These are phyloP conservation scores for Verasper variegatus DNA, from an alignment of 2,113 vertebrate genomes.

Conservation along the genomic window DNA sequence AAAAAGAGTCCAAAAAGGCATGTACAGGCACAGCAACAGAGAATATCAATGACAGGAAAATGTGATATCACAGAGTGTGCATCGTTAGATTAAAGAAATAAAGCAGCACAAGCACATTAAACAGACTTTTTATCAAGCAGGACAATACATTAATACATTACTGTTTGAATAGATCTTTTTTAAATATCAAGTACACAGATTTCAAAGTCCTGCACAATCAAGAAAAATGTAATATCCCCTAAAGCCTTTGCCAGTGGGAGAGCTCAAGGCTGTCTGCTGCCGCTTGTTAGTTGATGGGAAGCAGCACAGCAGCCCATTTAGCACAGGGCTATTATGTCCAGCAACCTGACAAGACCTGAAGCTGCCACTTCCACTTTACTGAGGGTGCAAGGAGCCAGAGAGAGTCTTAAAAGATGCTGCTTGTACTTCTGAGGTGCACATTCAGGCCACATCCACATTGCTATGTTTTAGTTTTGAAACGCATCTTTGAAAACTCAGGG, in stretches of 20 bases:
- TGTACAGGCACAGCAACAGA: conserved; percentile 36
- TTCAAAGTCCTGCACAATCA: conserved; percentile 12
- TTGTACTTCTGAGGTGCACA: conserved; percentile 22
- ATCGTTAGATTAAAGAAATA: neutral
- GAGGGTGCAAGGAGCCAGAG: conserved; percentile 30
- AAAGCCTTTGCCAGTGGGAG: conserved; percentile 28
- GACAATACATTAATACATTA: neutral
- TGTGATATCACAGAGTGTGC: neutral
- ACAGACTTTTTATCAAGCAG: neutral
- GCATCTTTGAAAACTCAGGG: neutral
- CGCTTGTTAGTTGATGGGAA: conserved; percentile 33
- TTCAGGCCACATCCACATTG: neutral
- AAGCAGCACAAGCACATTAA: neutral
- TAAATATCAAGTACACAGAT: conserved; percentile 16
- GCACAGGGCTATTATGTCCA: conserved; percentile 41
- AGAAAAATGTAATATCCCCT: neutral
- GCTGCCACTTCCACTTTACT: conserved; percentile 36
- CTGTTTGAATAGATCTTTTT: neutral
- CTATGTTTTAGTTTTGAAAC: neutral
- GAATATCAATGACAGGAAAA: conserved; percentile 49
- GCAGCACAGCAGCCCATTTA: conserved; percentile 37
- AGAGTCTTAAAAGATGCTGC: neutral
- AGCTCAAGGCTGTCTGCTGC: conserved; percentile 22
- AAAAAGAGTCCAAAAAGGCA: conserved; percentile 30
- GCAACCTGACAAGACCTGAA: conserved; percentile 35